phyloP scores from a whole-genome alignment of 2,888 invertebrate genomes.

The Himalopsyche kuldschensis region DNA sequence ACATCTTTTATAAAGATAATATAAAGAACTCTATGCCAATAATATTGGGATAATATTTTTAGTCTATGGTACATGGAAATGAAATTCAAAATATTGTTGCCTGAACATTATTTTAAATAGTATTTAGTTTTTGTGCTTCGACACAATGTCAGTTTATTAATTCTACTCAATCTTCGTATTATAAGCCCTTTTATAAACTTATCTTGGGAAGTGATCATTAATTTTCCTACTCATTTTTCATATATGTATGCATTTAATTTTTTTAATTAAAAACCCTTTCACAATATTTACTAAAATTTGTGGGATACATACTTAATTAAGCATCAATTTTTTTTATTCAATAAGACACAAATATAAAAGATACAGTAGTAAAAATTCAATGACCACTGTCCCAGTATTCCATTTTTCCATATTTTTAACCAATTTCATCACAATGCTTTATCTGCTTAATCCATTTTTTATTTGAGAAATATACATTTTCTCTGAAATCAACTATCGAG shows the following conservation, averaged over 20 bases:
- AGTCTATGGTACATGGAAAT: too few relatives aligned
- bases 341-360: not conserved
- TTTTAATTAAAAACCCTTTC: too few relatives aligned
- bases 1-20: too few relatives aligned
- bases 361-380: not conserved
- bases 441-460: not conserved
- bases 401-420: not conserved
- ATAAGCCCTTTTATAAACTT: constrained; percentile 41
- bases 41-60: too few relatives aligned
- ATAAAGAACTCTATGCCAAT: too few relatives aligned
- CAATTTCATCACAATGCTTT: not conserved
- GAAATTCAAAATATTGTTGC: too few relatives aligned
- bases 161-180: not conserved
- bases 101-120: too few relatives aligned
- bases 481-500: not conserved
- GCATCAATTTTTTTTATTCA: not conserved
- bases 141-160: too few relatives aligned
- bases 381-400: constrained; percentile 4
- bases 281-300: too few relatives aligned
- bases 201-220: constrained; percentile 39
- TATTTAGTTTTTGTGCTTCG: too few relatives aligned
- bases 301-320: too few relatives aligned
- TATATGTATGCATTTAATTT: too few relatives aligned
- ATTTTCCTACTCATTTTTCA: constrained; percentile 17
- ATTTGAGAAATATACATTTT: not conserved